Evolutionary conservation across 2,113 vertebrate species (phyloP).

Genomic region (Pimephales promelas): DNA sequence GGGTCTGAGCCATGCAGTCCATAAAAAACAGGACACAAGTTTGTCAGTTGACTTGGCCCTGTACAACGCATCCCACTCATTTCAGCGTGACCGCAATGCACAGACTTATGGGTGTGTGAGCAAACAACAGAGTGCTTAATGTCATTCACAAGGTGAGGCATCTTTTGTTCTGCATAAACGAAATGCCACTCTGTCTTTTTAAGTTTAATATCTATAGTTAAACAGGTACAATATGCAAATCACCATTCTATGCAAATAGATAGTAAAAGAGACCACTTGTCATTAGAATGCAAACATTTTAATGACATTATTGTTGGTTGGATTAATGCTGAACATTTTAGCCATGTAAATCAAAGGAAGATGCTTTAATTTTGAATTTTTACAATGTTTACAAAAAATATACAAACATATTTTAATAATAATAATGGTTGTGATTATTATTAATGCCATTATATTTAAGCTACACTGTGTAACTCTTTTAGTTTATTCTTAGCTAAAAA

Average conservation of each 20-base stretch:
- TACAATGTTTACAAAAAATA: no score
- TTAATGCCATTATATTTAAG: no score
- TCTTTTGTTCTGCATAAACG: neutral
- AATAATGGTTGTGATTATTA: no score
- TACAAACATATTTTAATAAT: no score
- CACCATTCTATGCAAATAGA: neutral
- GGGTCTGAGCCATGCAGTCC: neutral
- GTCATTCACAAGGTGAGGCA: neutral
- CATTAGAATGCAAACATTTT: neutral
- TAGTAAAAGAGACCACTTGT: neutral
- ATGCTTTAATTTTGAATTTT: no score
- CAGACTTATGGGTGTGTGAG: neutral
- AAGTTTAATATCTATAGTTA: neutral
- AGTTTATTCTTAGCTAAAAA: no score
- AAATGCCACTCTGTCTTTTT: neutral
- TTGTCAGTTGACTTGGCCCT: constrained; percentile 43
- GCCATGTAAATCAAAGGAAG: no score
- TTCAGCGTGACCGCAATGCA: constrained; percentile 13
- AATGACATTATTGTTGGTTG: neutral
- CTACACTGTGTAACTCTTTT: no score
- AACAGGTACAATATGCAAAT: neutral
- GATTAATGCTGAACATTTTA: neutral
- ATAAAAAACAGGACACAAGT: constrained; percentile 28
- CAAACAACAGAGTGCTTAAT: neutral
- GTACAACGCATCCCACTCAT: constrained; percentile 38